Percentiles rank a stretch among this genome's conserved stretches.
These are phyloP conservation scores for Trinorchestia longiramus DNA, from an alignment of 1,140 invertebrate genomes.

Conservation along the genomic window DNA sequence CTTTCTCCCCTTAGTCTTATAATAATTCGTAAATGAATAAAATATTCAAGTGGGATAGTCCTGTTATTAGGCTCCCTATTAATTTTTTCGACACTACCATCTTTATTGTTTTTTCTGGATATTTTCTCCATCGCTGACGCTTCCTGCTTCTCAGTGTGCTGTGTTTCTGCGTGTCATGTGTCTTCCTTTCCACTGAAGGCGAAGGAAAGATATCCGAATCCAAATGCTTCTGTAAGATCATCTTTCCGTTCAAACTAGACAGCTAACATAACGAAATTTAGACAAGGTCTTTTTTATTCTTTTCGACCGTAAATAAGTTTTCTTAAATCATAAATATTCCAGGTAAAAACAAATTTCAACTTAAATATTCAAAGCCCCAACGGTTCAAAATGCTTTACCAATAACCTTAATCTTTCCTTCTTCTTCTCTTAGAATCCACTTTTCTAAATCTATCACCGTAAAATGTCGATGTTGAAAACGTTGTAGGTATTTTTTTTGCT, in stretches of 20 bases:
- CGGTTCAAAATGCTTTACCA: background rate
- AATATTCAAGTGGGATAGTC: background rate
- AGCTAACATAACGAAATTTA: background rate
- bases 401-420: slow-evolving; percentile 11
- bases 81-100: background rate
- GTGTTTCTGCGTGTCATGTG: background rate
- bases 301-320: too few species aligned
- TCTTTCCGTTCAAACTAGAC: background rate
- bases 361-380: background rate
- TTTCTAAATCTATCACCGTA: slow-evolving; percentile 19
- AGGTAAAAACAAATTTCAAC: background rate
- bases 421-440: background rate
- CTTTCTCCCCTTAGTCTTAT: too few species aligned
- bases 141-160: background rate
- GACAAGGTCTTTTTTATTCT: background rate
- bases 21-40: background rate
- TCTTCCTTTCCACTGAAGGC: background rate
- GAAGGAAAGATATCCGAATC: background rate
- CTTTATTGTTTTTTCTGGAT: background rate
- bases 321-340: background rate
- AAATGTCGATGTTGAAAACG: background rate
- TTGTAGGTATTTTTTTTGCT: background rate
- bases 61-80: background rate
- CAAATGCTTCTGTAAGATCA: background rate
- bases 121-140: background rate